Evolutionary conservation across 2,888 invertebrate genomes (phyloP), one percentile per base, ranked within the genome.

Genomic region (Dorcus hopei): DNA sequence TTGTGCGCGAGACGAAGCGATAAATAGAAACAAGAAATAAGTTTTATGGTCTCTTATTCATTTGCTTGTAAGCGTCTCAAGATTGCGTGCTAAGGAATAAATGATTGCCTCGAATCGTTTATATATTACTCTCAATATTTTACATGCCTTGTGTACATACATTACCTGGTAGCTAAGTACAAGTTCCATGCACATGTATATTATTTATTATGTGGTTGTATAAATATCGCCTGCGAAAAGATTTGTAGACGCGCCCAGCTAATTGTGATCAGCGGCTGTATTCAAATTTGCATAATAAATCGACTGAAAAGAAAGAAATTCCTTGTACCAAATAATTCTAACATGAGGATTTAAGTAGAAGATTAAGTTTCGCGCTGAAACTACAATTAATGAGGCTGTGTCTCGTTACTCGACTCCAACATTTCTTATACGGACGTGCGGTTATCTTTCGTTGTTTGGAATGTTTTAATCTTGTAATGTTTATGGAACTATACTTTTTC

Each of bases 111-210:
- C 55, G 68, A 61, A 71, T 74, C 68, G 65, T 62, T 69, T 69
- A 70, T 74, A 73, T 73, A 74, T 74, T 68, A 67, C 66, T 67
- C 62, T 70, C 67, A 65, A 72, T 76, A 75, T 74, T 75, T 76
- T 71, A 73, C 73, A 74, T 74, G 66, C 70, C 70, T 70, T 68
- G 67, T 70, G 67, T 67, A 72, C 72, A 71, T 74, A 72, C 70
- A 74, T 75, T 75, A 75, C 72, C 70, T 71, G 72, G 75, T 76
- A 77, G 77, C 76, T 66, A 71, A 72, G 67, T 71, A 70, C 74
- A 70, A 74, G 73, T 51, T 51, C 42, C 51, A 42, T 56, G 56
- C 51, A 33, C 39, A 51, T 39, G 23, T 23, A 19, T 56, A 49
- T 56, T 56, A 56, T 51, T 56, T 56, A 56, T 56, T 41, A 38